Base-by-base conservation (phyloP, 2,888 invertebrate genomes). In the Conomelus anceps region DNA sequence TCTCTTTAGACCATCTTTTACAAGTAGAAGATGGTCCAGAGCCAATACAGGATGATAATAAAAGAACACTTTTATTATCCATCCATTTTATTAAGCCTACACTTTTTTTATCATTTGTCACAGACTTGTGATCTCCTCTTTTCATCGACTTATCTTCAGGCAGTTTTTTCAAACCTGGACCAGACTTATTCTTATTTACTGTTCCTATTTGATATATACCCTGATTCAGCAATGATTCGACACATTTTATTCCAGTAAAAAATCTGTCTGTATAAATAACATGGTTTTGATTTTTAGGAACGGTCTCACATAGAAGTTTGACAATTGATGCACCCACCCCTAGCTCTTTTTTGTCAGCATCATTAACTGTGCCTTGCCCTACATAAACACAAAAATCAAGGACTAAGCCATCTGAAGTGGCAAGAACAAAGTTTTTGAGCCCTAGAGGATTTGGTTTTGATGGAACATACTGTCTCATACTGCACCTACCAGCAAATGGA, bases 371-470 rank as follows among this genome's bases (percentile, higher is more conserved):
- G 23, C 23, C 88, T 88, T 88, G 34, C 17, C 63, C 88, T 63
- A 63, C 63, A 26, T 88, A 88, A 1, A 88, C 11, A 24, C 23
- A 26, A 23, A 88, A 88, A 88, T 88, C 63, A 22, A 88, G 23
- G 13, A 41, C 13, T 63, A 85, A 23, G 22, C 85, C 88, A 88
- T 63, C 88, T 63, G 88, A 41, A 22, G 88, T 17, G 22, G 63
- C 63, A n/a, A 88, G 23, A 34, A 88, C 88, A 63, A 63, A 87
- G n/a, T 88, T 63, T 88, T 88, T 88, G 23, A 88, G 63, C 3
- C 88, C 34, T 63, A 63, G 23, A 22, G 88, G 22, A 88, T 88
- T 88, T 63, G 88, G 88, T 88, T 88, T 88, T 29, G 88, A 88
- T 34, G 88, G 88, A 22, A 88, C 34, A 22, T 88, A 88, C 22